Conservation (phyloP, 2,888 invertebrate species). For the Amaurobius ferox region DNA sequence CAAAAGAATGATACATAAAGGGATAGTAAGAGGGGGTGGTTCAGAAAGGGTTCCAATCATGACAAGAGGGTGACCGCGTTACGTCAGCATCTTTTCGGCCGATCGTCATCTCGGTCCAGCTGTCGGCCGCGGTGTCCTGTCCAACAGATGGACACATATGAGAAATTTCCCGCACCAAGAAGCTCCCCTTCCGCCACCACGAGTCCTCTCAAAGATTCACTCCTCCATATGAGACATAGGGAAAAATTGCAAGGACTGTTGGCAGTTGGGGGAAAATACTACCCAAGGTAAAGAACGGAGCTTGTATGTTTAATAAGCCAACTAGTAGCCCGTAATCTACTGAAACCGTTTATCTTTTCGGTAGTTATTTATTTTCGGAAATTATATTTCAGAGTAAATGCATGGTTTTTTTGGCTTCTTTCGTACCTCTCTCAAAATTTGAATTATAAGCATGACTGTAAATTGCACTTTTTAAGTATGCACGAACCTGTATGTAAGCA, state of each 20-base stretch:
- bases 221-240: neutral
- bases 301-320: too few species aligned
- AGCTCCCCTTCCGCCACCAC: neutral
- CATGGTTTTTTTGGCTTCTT: too few species aligned
- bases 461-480: too few species aligned
- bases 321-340: too few species aligned
- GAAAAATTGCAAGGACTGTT: neutral
- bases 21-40: conserved; percentile 4
- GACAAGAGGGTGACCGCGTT: conserved; percentile 62
- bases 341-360: too few species aligned
- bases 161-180: conserved; percentile 58
- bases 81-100: conserved; percentile 68
- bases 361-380: too few species aligned
- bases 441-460: too few species aligned
- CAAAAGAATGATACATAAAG: conserved; percentile 13
- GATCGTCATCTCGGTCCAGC: conserved; percentile 32
- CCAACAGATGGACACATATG: conserved; percentile 67
- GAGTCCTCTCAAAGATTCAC: neutral
- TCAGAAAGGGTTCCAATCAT: conserved; percentile 43
- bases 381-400: too few species aligned
- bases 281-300: too few species aligned
- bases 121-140: conserved; percentile 26
- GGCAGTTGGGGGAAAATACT: too few species aligned
- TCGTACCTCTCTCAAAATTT: too few species aligned
- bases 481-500: too few species aligned